Conservation (phyloP, 2,888 invertebrate genomes). For the Drosophila rubida region DNA sequence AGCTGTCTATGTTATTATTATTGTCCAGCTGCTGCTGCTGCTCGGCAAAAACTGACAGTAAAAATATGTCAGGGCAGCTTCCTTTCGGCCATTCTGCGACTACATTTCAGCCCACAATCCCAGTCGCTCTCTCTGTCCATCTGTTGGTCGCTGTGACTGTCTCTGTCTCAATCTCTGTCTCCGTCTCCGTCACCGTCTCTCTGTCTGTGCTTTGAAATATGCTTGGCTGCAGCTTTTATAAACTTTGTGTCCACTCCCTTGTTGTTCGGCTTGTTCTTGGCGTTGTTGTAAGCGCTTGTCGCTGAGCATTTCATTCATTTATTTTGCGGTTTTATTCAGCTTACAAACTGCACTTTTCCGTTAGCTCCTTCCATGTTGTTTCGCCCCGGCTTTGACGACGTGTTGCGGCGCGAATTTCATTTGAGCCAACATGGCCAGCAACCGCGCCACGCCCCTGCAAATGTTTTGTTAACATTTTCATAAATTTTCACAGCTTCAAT, state of each 20-base stretch:
- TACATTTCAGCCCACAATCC: constrained; percentile 25
- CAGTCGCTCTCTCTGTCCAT: constrained; percentile 34
- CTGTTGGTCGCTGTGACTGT: constrained; percentile 15
- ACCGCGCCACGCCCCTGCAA: constrained; percentile 29
- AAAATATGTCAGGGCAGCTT: constrained; percentile 70
- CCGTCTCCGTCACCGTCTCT: constrained; percentile 9
- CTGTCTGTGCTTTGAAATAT: constrained; percentile 44
- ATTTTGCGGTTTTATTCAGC: constrained; percentile 71
- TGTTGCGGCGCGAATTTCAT: constrained; percentile 63
- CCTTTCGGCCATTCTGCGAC: constrained; percentile 31
- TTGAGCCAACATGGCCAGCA: constrained; percentile 47
- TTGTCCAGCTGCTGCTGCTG: constrained; percentile 31
- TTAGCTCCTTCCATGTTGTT: constrained; percentile 11
- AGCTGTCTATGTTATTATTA: constrained; percentile 23
- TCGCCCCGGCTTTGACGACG: constrained; percentile 10
- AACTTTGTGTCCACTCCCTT: constrained; percentile 42
- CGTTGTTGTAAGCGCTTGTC: constrained; percentile 47
- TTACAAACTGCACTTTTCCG: constrained; percentile 53
- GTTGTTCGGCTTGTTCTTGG: background rate
- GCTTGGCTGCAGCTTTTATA: constrained; percentile 60
- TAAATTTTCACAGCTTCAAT: constrained; percentile 47
- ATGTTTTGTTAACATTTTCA: constrained; percentile 65
- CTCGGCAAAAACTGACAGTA: constrained; percentile 63
- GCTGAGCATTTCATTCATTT: constrained; percentile 71
- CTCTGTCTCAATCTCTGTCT: constrained; percentile 1